A percentile compares a stretch with the other conserved stretches of the same genome.
Evolutionary conservation across 30 jellyfish, hydroid and myxozoan genomes (phyloP).

Genomic region (Aurelia sp.): DNA sequence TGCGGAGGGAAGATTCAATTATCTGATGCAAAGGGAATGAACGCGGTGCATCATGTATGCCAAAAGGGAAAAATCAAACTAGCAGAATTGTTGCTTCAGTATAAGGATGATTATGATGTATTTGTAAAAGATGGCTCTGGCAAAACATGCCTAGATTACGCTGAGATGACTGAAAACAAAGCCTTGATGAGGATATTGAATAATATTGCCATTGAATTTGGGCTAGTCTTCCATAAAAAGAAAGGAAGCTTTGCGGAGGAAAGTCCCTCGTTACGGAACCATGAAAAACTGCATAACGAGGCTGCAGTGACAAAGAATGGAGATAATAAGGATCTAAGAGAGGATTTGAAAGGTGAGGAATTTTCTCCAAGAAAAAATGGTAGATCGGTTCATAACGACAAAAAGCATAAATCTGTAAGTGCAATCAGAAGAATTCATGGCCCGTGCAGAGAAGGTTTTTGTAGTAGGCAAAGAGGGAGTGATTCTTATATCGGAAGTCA

Average conservation of each 20-base stretch:
- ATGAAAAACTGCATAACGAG: neutral
- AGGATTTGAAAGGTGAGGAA: no score
- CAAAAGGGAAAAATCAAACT: neutral
- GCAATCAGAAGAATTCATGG: no score
- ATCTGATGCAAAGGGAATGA: constrained; percentile 40
- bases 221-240: neutral
- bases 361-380: no score
- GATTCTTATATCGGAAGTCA: neutral
- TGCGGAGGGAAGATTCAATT: constrained; percentile 40
- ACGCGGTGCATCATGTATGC: constrained; percentile 67
- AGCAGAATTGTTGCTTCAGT: neutral
- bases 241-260: neutral
- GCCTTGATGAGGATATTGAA: neutral
- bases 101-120: constrained; percentile 37
- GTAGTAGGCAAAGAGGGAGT: neutral
- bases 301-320: neutral
- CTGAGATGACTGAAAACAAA: neutral
- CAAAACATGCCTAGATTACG: constrained; percentile 41
- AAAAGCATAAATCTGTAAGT: neutral
- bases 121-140: constrained; percentile 29
- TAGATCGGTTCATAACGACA: neutral
- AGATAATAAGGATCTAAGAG: no score
- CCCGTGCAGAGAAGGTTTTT: no score
- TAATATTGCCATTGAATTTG: constrained; percentile 16
- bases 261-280: neutral